Percentiles rank a stretch among this genome's conserved stretches.
Conservation (phyloP, 2,797 vertebrate genomes). For the Aulostomus chinensis region DNA sequence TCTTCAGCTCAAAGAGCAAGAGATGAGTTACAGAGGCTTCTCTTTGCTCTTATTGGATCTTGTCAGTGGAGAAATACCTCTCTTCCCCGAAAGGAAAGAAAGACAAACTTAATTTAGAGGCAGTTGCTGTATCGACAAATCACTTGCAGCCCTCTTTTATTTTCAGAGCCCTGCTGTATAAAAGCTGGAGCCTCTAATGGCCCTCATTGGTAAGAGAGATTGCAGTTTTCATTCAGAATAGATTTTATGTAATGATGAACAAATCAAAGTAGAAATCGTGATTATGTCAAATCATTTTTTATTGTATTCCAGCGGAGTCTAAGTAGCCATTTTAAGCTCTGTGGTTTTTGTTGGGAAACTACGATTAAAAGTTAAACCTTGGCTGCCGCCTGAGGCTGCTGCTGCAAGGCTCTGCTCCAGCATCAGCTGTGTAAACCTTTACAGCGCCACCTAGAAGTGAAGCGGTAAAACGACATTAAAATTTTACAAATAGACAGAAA, state of each 20-base stretch:
- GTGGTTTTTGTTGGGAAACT: no score
- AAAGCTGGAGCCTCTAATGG: slow-evolving; percentile 23
- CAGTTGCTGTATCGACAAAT: slow-evolving; percentile 42
- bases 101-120: slow-evolving; percentile 55
- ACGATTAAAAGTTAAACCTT: no score
- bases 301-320: no score
- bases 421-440: no score
- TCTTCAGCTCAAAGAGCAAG: neutral
- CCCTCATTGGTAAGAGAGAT: slow-evolving; percentile 25
- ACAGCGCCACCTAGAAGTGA: no score
- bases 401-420: no score
- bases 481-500: no score
- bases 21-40: slow-evolving; percentile 19
- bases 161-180: slow-evolving; percentile 16
- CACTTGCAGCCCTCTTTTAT: slow-evolving; percentile 24
- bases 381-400: no score
- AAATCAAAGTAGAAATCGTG: no score
- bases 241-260: slow-evolving; percentile 20
- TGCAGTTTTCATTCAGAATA: slow-evolving; percentile 23
- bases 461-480: no score
- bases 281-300: no score
- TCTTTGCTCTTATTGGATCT: slow-evolving; percentile 37
- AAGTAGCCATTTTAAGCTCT: no score
- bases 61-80: slow-evolving; percentile 31
- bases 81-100: slow-evolving; percentile 34